Evolutionary conservation across 2,797 vertebrate species (phyloP).

Genomic region (Catostomus latipinnis): DNA sequence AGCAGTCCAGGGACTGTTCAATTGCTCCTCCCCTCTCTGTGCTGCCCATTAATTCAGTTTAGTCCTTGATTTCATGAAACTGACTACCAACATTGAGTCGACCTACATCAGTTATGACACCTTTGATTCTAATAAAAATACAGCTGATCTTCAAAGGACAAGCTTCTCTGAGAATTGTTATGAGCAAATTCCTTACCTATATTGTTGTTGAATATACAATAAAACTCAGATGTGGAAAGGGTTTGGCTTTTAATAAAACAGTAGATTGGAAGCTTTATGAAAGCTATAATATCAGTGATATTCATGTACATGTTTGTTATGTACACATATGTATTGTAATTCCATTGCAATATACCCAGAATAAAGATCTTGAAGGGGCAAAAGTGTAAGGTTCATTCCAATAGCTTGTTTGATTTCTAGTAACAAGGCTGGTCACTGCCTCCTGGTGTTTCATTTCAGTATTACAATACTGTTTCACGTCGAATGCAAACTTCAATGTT

Average conservation of each 20-base stretch:
- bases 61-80: slow-evolving; percentile 41
- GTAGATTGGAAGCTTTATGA: background rate
- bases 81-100: slow-evolving; percentile 29
- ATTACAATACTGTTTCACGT: slow-evolving; percentile 1
- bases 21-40: slow-evolving; percentile 44
- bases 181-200: no score
- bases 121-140: background rate
- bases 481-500: background rate
- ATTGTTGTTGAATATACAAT: background rate
- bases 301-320: background rate
- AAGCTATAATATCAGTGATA: background rate
- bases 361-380: background rate
- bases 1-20: slow-evolving; percentile 53
- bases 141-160: background rate
- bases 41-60: slow-evolving; percentile 44
- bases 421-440: slow-evolving; percentile 40
- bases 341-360: background rate
- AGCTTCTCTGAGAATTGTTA: background rate
- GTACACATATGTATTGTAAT: background rate
- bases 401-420: background rate
- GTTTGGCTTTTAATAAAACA: background rate
- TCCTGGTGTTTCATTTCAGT: slow-evolving; percentile 35
- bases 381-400: background rate
- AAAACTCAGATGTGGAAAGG: background rate
- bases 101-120: background rate